These are phyloP conservation scores for Calonectris borealis DNA, from an alignment of 2,113 vertebrate genomes.

Conservation along the genomic window DNA sequence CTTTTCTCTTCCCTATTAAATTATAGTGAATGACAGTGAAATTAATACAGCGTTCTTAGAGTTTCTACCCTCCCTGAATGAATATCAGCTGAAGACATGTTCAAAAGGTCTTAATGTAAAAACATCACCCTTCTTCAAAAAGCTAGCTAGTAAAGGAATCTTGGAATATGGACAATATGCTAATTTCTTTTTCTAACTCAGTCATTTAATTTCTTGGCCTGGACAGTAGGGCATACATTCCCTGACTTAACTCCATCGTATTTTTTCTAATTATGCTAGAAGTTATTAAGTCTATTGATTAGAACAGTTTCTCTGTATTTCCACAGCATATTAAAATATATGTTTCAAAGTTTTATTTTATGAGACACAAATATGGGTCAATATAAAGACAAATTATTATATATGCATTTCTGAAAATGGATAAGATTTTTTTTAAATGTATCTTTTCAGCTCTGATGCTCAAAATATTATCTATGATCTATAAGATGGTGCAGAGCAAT, in stretches of 20 bases:
- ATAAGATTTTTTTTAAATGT: background rate
- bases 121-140: background rate
- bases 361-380: background rate
- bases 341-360: background rate
- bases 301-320: background rate
- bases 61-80: background rate
- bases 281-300: background rate
- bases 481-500: slow-evolving; percentile 91
- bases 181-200: slow-evolving; percentile 14
- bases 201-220: slow-evolving; percentile 1
- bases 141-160: background rate
- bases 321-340: background rate
- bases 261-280: background rate
- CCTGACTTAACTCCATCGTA: background rate
- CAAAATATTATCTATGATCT: slow-evolving; percentile 89
- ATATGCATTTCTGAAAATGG: background rate
- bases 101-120: background rate
- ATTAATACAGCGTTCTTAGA: background rate
- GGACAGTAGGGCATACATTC: background rate
- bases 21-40: slow-evolving; percentile 1
- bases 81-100: background rate
- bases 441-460: slow-evolving; percentile 83
- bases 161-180: slow-evolving; percentile 15
- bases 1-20: background rate
- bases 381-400: background rate